Evolutionary conservation across 2,888 invertebrate genomes (phyloP).

Genomic region (Drosophila lacicola): DNA sequence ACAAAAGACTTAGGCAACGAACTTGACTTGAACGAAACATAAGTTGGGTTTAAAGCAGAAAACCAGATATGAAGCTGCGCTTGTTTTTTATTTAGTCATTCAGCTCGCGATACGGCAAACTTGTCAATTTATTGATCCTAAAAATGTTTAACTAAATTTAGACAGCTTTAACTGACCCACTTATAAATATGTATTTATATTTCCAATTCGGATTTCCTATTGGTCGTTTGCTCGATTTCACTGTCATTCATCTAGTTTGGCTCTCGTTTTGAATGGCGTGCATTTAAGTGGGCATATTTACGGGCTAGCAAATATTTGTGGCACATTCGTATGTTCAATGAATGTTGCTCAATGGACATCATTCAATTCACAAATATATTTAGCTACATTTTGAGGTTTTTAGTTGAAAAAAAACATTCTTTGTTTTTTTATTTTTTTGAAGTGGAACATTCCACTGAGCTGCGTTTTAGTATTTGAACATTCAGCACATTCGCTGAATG

Average conservation of each 20-base stretch:
- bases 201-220: neutral
- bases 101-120: slow-evolving; percentile 10
- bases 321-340: too few relatives aligned
- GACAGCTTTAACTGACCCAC: slow-evolving; percentile 22
- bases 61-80: slow-evolving; percentile 30
- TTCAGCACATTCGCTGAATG: too few relatives aligned
- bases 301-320: too few relatives aligned
- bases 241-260: neutral
- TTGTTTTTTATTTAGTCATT: slow-evolving; percentile 22
- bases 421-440: too few relatives aligned
- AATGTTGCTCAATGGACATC: too few relatives aligned
- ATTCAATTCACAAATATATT: too few relatives aligned
- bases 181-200: slow-evolving; percentile 22
- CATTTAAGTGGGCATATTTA: too few relatives aligned
- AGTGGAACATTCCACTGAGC: too few relatives aligned
- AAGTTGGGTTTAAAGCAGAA: slow-evolving; percentile 30
- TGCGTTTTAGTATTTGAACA: too few relatives aligned
- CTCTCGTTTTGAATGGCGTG: too few relatives aligned
- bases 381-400: too few relatives aligned
- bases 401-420: too few relatives aligned
- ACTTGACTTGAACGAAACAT: slow-evolving; percentile 46
- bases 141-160: slow-evolving; percentile 31
- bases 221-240: neutral
- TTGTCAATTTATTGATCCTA: slow-evolving; percentile 33
- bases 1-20: slow-evolving; percentile 80